Base-by-base conservation (phyloP, 2,797 vertebrate genomes). In the Lutjanus argentimaculatus region DNA sequence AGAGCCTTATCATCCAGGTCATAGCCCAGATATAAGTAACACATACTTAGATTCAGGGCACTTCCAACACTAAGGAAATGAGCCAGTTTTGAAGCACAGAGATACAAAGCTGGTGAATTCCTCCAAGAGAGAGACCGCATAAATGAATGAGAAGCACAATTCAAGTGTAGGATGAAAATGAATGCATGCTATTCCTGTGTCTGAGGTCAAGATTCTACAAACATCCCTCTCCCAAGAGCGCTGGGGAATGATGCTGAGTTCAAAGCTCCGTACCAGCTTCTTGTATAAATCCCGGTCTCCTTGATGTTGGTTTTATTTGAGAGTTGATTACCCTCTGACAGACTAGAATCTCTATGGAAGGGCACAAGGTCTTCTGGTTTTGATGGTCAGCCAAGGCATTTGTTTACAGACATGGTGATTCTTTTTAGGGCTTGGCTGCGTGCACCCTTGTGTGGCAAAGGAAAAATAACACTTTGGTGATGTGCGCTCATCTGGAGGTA, bases 261-360 rank as follows among this genome's bases (percentile, higher is more conserved):
- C 91, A 95, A 95, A 94, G 94, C 89, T 78, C 57, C 22, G 19
- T 62, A 77, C 75, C 85, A 85, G 88, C 85, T 88, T 75, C 86
- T 91, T 90, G 91, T 93, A 86, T 91, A 92, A 94, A 93, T 91
- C 91, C 84, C 81, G 45, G 77, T 81, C 89, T 94, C 78, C 91
- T 94, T 94, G 89, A 95, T 95, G 92, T 92, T 82, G 89, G 87
- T 90, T 94, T 94, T 93, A 94, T 95, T 95, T 95, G 92, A 95
- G 93, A 93, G 88, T 90, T 93, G 93, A 95, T 96, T 96, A 96
- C 91, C 95, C 94, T 95, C 88, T 94, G 93, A 95, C 91, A 91
- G 88, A 69, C 86, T 74, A 89, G 73, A 95, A 92, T 93, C 91
- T 94, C 91, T 91, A 86, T 92, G 94, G 92, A 88, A 91, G 89